Base-by-base conservation (phyloP, 2,888 invertebrate species). In the Leptinotarsa juncta region DNA sequence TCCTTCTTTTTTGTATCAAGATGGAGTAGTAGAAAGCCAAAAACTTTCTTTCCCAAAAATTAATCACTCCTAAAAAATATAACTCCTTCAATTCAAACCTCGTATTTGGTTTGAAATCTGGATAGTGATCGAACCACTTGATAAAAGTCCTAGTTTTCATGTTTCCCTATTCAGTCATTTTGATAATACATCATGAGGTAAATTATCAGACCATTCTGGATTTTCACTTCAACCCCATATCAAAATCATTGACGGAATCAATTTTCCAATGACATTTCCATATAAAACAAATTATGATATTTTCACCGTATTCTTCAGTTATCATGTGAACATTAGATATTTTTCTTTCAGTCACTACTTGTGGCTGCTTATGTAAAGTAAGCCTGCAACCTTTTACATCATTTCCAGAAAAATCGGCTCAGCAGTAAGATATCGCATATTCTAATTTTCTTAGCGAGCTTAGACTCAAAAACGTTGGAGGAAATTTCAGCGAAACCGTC, bases 301-400 rank as follows among this genome's bases (percentile, higher is more conserved):
- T 5, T 32, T 32, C 32, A 32, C 5, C 5, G 26, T 32, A 32
- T 32, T 32, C 26, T 32, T 32, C 26, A 76, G 50, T 16, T n/a
- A 68, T 67, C 10, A 67, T 49, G 16, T 67, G 67, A 14, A 67
- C 72, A 72, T 72, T 72, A 23, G 16, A 50, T 16, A 14, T 16
- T 50, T 84, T 84, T 78, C 81, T 83, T 79, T 78, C 55, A 10
- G 83, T 82, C 23, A 83, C 67, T 15, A 85, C 83, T 15, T 51
- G 65, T 73, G 76, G 84, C 57, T 81, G 77, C 14, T 85, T 75
- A 70, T 86, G 84, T 3, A 85, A 20, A 7, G 77, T 83, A 1
- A 86, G 74, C 2, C 80, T 67, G 72, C 82, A 82, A 4, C 82
- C 82, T 75, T 81, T 81, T 73, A 84, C 84, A 71, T 85, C 84